Evolutionary conservation across 1,140 invertebrate species (phyloP).

Genomic region (Ericerus pela): DNA sequence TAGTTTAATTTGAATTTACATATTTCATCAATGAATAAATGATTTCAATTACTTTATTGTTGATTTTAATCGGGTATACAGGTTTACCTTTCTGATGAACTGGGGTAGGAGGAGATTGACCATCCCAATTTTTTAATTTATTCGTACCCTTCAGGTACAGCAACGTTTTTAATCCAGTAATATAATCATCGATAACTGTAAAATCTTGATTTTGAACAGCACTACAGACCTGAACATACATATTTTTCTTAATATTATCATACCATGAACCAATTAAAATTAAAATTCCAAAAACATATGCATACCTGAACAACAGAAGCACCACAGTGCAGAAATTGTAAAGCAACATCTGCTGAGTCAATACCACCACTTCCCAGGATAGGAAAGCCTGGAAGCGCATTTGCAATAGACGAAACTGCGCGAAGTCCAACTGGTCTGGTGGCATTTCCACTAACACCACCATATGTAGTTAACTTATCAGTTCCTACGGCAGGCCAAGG

Average conservation of each 20-base stretch:
- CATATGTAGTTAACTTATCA: constrained; percentile 76
- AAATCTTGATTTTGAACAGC: constrained; percentile 98
- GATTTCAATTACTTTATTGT: too few species aligned
- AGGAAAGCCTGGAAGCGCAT: constrained; percentile 68
- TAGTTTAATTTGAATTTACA: too few species aligned
- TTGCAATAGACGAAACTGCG: constrained; percentile 74
- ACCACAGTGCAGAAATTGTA: constrained; percentile 86
- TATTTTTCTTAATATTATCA: not conserved
- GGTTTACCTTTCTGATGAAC: constrained; percentile 89
- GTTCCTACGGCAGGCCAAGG: constrained; percentile 86
- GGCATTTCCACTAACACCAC: constrained; percentile 91
- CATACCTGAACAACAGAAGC: constrained; percentile 75
- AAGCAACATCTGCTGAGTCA: constrained; percentile 82
- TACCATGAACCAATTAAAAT: not conserved
- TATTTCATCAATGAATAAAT: too few species aligned
- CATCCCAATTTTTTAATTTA: constrained; percentile 61
- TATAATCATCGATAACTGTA: constrained; percentile 85
- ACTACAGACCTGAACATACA: constrained; percentile 59
- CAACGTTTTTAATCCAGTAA: constrained; percentile 74
- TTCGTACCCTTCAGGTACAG: constrained; percentile 64
- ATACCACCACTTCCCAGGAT: constrained; percentile 93
- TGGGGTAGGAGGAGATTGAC: constrained; percentile 77
- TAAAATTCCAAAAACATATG: not conserved
- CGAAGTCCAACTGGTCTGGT: constrained; percentile 81
- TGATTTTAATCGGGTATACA: constrained; percentile 40